A percentile compares a stretch with the other conserved stretches of the same genome.
Evolutionary conservation across 2,888 invertebrate species (phyloP).

Genomic region (Chironomus riparius): DNA sequence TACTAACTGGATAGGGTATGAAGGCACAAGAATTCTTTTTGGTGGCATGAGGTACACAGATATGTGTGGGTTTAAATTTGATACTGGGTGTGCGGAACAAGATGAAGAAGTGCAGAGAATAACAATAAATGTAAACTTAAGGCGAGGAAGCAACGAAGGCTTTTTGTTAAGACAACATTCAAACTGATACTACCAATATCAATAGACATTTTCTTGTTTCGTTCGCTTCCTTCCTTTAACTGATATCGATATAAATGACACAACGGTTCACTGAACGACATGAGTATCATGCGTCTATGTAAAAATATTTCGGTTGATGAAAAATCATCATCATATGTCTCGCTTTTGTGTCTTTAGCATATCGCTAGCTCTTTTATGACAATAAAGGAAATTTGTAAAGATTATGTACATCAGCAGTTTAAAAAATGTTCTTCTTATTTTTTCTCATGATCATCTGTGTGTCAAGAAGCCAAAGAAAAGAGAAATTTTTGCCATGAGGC

Average conservation of each 20-base stretch:
- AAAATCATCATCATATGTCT: background rate
- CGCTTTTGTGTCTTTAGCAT: background rate
- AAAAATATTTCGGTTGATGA: background rate
- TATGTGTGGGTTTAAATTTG: background rate
- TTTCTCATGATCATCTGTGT: background rate
- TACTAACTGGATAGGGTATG: background rate
- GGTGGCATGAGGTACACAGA: no score
- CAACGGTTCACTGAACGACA: constrained; percentile 23
- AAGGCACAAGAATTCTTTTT: background rate
- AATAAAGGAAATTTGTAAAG: no score
- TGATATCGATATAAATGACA: background rate
- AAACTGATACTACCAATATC: no score
- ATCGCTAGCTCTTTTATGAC: no score
- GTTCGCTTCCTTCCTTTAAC: background rate
- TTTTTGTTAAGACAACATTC: background rate
- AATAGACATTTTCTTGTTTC: no score
- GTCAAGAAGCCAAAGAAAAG: background rate
- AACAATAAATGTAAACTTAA: background rate
- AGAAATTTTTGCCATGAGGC: background rate
- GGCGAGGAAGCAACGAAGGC: background rate
- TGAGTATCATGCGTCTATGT: background rate
- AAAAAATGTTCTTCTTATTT: background rate
- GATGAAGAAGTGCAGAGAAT: background rate
- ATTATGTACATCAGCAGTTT: no score
- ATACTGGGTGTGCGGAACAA: background rate